phyloP scores from a whole-genome alignment of 2,113 vertebrate species.

The Microcebus murinus region DNA sequence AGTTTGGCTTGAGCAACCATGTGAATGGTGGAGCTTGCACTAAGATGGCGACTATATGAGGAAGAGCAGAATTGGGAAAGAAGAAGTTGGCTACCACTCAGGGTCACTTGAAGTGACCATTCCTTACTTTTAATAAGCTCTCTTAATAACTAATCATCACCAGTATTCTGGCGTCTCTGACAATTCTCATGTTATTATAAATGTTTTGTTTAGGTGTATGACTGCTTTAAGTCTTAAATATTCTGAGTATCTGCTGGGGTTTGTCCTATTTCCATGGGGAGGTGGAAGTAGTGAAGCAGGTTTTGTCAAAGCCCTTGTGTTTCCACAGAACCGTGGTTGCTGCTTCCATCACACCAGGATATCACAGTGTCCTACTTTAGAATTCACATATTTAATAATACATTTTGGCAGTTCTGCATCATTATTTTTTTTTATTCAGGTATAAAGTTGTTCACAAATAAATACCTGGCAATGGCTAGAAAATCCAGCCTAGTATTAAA shows the following conservation, averaged over 20 bases:
- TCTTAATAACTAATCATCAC: background rate
- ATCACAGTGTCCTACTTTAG: conserved; percentile 25
- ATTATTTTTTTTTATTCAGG: background rate
- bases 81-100: background rate
- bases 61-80: background rate
- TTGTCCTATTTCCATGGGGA: background rate
- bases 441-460: conserved; percentile 27
- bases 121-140: background rate
- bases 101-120: background rate
- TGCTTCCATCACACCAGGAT: background rate
- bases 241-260: background rate
- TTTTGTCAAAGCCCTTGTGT: background rate
- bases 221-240: background rate
- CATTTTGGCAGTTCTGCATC: conserved; percentile 27
- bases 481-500: conserved; percentile 46
- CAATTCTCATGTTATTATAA: background rate
- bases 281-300: background rate
- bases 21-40: background rate
- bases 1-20: background rate
- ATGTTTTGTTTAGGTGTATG: background rate
- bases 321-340: no score
- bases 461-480: background rate
- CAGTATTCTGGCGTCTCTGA: background rate
- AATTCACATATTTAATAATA: conserved; percentile 48
- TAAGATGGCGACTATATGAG: background rate